These are phyloP conservation scores for Epizoanthus scotinus DNA, from an alignment of 92 coral and sea anemone species.

Conservation along the genomic window DNA sequence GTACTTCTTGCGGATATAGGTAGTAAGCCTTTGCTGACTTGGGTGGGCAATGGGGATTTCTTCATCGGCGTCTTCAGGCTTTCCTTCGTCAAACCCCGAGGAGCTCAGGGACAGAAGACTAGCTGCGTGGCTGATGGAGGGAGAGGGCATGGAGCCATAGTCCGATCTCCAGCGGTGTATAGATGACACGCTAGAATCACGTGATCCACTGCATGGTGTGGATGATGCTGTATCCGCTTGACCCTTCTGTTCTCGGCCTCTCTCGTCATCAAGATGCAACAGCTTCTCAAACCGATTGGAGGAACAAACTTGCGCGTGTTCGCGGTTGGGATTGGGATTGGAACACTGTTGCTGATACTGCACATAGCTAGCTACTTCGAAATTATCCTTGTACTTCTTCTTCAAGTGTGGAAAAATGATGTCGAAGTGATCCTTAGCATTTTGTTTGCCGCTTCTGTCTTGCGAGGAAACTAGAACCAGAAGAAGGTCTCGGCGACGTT, in stretches of 20 bases:
- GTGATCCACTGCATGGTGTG: neutral
- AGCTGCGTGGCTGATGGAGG: neutral
- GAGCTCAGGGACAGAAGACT: neutral
- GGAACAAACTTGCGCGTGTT: neutral
- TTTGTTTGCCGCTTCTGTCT: neutral
- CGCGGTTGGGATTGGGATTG: neutral
- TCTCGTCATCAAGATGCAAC: neutral
- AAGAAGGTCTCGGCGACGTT: neutral
- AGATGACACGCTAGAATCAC: neutral
- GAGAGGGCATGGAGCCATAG: neutral
- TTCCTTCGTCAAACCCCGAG: neutral
- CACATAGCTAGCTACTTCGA: neutral
- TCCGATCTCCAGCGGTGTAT: neutral
- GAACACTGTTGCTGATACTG: neutral
- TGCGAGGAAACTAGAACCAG: constrained; percentile 5
- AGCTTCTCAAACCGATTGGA: neutral
- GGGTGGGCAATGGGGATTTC: neutral
- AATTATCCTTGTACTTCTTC: neutral
- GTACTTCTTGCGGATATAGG: neutral
- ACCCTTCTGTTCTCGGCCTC: neutral
- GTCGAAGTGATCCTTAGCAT: constrained; percentile 4
- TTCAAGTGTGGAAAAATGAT: neutral
- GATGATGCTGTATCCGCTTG: too few species aligned
- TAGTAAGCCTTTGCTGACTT: neutral
- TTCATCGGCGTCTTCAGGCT: neutral